Base-by-base conservation (phyloP, 2,888 invertebrate genomes). In the Liposcelis brunnea region DNA sequence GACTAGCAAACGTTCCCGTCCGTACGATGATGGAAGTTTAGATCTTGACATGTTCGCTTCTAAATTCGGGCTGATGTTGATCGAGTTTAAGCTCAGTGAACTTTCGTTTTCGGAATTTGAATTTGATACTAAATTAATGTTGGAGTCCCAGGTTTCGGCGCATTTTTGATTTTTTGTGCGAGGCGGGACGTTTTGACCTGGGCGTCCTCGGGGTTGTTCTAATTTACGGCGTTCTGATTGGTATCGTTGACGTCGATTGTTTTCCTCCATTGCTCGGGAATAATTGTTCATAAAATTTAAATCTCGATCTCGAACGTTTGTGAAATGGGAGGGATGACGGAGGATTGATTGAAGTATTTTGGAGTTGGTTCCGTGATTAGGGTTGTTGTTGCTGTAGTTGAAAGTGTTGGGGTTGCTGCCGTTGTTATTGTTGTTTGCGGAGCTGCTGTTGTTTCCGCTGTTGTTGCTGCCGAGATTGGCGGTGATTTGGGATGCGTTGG, bases 381-480 rank as follows among this genome's bases (percentile, higher is more conserved):
- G 4, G 26, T 8, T 26, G 26, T 26, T 26, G 26, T 26, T 26
- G 26, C 26, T 26, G 8, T 26, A 6, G 8, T 26, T 26, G n/a
- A n/a, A n/a, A n/a, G n/a, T n/a, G 26, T 8, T 26, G 42, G 11
- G 14, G 2, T 15, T 2, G 31, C 10, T 31, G 11, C 19, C 10
- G 37, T 43, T 43, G 37, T 11, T 34, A 37, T 43, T 42, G 42
- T 16, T 18, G 37, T 16, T 45, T 12, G n/a, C 16, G 1, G 7
- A 7, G 3, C 18, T 2, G 45, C 37, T 45, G 45, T 19, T 42
- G 37, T 38, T 43, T 8, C 37, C 37, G 45, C n/a, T 42, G 37
- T 38, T 43, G 40, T 42, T 44, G 19, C 10, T 10, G 10, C n/a
- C 6, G 4, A 11, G 18, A 8, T n/a, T 42, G 26, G 26, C 26